These are phyloP conservation scores for Semibalanus balanoides DNA, from an alignment of 1,140 invertebrate species.

Conservation along the genomic window DNA sequence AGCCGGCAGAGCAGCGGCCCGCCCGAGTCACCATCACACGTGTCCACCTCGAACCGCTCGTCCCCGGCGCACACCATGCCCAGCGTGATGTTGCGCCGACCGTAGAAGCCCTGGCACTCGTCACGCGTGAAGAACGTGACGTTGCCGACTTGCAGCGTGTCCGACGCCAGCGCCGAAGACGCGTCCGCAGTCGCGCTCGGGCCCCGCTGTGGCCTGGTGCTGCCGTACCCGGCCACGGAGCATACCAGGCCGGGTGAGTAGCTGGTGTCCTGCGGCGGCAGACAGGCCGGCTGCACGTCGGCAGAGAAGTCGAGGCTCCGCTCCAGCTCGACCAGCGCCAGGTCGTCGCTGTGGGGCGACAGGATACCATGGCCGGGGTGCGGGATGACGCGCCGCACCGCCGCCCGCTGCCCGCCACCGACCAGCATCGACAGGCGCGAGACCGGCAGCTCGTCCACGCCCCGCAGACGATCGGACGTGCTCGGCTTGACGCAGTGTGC, in stretches of 20 bases:
- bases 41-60: slow-evolving; percentile 61
- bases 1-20: slow-evolving; percentile 48
- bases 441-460: no score
- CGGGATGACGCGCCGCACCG: no score
- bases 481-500: slow-evolving; percentile 17
- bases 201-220: slow-evolving; percentile 11
- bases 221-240: slow-evolving; percentile 21
- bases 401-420: no score
- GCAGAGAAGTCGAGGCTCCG: not conserved
- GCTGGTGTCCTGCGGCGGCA: slow-evolving; percentile 13
- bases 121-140: no score
- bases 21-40: slow-evolving; percentile 73
- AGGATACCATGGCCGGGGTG: no score
- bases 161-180: slow-evolving; percentile 12
- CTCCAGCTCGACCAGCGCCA: no score
- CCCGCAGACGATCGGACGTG: no score
- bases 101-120: slow-evolving; percentile 6
- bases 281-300: slow-evolving; percentile 19
- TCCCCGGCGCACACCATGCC: slow-evolving; percentile 79
- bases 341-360: no score
- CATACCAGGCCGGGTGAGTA: slow-evolving; percentile 11
- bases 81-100: slow-evolving; percentile 13
- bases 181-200: slow-evolving; percentile 13
- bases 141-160: slow-evolving; percentile 7
- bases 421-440: no score